phyloP scores from a whole-genome alignment of 2,113 vertebrate species.

The Copsychus sechellarum region DNA sequence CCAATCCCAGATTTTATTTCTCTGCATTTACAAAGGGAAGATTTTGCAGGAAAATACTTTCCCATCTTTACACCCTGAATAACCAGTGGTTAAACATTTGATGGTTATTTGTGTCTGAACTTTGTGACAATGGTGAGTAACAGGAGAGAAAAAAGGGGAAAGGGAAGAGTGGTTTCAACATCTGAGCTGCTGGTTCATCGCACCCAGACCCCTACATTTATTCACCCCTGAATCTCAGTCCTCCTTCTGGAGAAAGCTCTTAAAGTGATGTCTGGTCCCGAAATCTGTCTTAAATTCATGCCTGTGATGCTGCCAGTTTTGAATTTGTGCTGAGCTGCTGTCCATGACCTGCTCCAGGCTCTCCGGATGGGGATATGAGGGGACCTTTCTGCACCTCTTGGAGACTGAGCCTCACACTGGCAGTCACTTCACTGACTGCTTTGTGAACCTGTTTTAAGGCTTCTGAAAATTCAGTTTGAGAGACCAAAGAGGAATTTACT shows the following conservation, averaged over 20 bases:
- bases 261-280: background rate
- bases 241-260: background rate
- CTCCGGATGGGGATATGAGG: background rate
- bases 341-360: background rate
- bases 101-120: background rate
- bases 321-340: background rate
- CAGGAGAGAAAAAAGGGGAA: background rate
- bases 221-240: background rate
- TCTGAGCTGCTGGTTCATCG: background rate
- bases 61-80: background rate
- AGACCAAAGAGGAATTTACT: background rate
- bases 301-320: background rate
- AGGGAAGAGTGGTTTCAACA: background rate
- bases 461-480: background rate
- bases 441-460: background rate
- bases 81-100: slow-evolving; percentile 4
- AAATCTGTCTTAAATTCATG: background rate
- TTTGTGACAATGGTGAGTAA: background rate
- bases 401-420: background rate
- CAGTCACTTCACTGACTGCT: background rate
- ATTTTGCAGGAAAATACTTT: slow-evolving; percentile 38
- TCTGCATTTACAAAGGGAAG: slow-evolving; percentile 12
- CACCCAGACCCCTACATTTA: background rate
- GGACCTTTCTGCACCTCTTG: background rate
- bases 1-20: slow-evolving; percentile 32